A percentile compares a stretch with the other conserved stretches of the same genome.
phyloP scores from a whole-genome alignment of 2,797 vertebrate genomes.

The Nyctibius grandis region DNA sequence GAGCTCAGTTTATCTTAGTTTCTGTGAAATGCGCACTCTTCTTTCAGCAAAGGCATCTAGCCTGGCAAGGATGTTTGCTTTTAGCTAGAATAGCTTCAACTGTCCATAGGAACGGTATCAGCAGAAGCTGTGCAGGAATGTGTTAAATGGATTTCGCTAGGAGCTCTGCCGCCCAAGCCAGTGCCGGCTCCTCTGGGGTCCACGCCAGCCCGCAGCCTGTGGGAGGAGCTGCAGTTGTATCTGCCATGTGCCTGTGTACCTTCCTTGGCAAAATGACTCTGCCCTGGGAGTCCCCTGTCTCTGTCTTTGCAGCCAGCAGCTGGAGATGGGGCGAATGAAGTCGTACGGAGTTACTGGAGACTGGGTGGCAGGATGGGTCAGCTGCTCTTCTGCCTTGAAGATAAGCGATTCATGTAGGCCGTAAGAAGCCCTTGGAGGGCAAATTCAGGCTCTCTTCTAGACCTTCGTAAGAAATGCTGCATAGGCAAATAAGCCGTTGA shows the following conservation, averaged over 20 bases:
- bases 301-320: background rate
- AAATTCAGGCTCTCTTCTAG: background rate
- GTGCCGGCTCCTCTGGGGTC: background rate
- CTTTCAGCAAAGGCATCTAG: background rate
- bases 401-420: background rate
- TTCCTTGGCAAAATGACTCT: background rate
- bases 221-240: background rate
- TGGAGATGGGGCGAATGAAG: accelerated
- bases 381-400: background rate
- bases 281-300: background rate
- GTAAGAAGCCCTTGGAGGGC: background rate
- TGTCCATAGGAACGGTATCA: background rate
- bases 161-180: background rate
- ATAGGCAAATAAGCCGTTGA: background rate
- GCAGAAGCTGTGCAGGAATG: conserved; percentile 30
- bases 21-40: background rate
- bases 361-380: background rate
- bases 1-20: background rate
- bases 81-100: background rate
- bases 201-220: background rate
- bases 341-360: accelerated
- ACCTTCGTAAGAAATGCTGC: background rate
- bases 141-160: background rate
- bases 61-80: background rate
- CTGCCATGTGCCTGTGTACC: conserved; percentile 12